Conservation (phyloP, 2,888 invertebrate species). For the Hirtodrosophila histrioides region DNA sequence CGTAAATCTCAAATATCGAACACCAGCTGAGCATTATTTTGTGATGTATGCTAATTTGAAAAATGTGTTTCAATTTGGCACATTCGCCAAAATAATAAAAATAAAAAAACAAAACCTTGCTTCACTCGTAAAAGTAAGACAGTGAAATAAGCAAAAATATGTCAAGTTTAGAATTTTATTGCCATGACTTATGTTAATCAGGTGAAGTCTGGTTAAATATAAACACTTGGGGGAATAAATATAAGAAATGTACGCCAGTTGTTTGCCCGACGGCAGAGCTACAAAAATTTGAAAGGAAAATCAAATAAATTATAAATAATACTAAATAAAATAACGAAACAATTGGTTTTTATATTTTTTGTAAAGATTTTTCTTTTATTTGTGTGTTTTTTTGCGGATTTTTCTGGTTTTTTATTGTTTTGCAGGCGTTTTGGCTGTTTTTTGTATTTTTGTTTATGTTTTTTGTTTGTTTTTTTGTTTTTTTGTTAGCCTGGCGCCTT, state of each 20-base stretch:
- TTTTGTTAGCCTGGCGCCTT: conserved; percentile 49
- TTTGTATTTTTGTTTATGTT: conserved; percentile 29
- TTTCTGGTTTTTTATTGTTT: conserved; percentile 48
- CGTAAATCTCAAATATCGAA: conserved; percentile 56
- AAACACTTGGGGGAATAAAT: no score
- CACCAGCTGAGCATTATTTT: conserved; percentile 25
- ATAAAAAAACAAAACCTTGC: not conserved
- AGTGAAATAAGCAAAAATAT: conserved; percentile 2
- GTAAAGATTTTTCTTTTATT: conserved; percentile 80
- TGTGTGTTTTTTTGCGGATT: conserved; percentile 68
- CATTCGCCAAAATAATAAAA: conserved; percentile 6
- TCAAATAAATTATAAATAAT: not conserved
- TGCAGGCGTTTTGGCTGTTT: conserved; percentile 60
- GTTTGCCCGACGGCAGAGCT: conserved; percentile 30
- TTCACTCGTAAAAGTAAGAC: conserved; percentile 6
- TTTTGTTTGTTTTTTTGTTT: conserved; percentile 24
- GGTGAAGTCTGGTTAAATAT: conserved; percentile 3
- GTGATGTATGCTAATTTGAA: conserved; percentile 18
- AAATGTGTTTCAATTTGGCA: conserved; percentile 9
- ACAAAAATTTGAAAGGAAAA: not conserved
- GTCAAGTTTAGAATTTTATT: conserved; percentile 6
- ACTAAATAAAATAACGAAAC: conserved; percentile 33
- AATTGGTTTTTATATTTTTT: conserved; percentile 56
- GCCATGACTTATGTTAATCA: conserved; percentile 1
- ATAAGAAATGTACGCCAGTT: no score